These are phyloP conservation scores for Ridgeia piscesae DNA, from an alignment of 1,140 invertebrate genomes.

Conservation along the genomic window DNA sequence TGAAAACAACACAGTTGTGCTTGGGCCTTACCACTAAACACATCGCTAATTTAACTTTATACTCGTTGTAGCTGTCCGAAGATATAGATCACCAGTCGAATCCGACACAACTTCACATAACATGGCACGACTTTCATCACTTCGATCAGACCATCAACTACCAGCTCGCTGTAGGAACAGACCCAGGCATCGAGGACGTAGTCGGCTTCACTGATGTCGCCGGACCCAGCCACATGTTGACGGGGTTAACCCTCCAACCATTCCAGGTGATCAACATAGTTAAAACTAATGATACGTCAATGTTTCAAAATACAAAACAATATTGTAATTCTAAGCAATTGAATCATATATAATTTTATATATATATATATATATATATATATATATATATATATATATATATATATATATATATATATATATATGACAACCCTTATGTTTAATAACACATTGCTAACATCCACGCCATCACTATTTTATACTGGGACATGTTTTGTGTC, in stretches of 20 bases:
- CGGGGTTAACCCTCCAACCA: neutral
- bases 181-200: neutral
- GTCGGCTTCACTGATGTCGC: neutral
- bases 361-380: no score
- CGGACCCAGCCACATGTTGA: neutral
- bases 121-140: constrained; percentile 10
- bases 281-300: neutral
- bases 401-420: no score
- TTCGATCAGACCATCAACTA: neutral
- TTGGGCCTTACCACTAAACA: neutral
- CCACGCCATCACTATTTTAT: no score
- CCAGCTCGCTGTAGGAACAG: neutral
- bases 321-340: neutral
- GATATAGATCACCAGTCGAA: constrained; percentile 10
- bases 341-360: no score
- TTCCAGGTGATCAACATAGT: neutral
- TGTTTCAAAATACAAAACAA: no score
- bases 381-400: constrained; percentile 21
- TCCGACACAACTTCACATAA: neutral
- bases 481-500: no score
- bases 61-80: neutral
- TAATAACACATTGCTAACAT: no score
- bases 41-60: neutral
- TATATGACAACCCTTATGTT: no score
- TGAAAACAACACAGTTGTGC: neutral